Evolutionary conservation across 2,113 vertebrate genomes (phyloP).

Genomic region (Neotoma lepida): DNA sequence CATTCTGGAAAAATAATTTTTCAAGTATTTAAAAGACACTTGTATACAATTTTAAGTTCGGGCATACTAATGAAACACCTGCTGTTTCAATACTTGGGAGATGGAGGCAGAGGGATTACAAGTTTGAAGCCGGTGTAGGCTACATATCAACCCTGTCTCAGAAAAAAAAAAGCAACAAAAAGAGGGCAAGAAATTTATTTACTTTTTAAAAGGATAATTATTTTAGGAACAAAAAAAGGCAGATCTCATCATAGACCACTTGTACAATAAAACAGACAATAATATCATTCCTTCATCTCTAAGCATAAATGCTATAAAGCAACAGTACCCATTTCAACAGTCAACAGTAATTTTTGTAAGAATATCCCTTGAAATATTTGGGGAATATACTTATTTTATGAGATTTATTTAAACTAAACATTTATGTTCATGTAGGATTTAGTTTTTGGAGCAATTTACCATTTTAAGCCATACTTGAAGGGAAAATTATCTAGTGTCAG

Average conservation of each 20-base stretch:
- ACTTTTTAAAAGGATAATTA: neutral
- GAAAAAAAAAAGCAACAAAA: neutral
- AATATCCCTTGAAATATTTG: neutral
- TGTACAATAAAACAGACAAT: neutral
- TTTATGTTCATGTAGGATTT: conserved; percentile 2
- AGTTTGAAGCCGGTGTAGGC: neutral
- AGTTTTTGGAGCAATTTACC: neutral
- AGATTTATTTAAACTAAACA: conserved; percentile 3
- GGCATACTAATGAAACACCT: neutral
- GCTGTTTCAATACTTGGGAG: neutral
- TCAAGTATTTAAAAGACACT: neutral
- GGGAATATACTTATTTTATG: neutral
- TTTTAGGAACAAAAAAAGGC: neutral
- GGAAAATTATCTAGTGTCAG: neutral
- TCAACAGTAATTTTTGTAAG: neutral
- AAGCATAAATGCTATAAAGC: too few relatives aligned
- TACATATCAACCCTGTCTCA: neutral
- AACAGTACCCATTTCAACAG: neutral
- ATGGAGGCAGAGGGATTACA: neutral
- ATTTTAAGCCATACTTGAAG: neutral
- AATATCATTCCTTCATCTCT: neutral
- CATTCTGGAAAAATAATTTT: neutral
- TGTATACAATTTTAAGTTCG: neutral
- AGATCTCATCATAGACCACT: too few relatives aligned
- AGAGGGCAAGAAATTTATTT: neutral